Evolutionary conservation across 2,888 invertebrate genomes (phyloP), one percentile per base, ranked within the genome.

Genomic region (Chrysolina americana): DNA sequence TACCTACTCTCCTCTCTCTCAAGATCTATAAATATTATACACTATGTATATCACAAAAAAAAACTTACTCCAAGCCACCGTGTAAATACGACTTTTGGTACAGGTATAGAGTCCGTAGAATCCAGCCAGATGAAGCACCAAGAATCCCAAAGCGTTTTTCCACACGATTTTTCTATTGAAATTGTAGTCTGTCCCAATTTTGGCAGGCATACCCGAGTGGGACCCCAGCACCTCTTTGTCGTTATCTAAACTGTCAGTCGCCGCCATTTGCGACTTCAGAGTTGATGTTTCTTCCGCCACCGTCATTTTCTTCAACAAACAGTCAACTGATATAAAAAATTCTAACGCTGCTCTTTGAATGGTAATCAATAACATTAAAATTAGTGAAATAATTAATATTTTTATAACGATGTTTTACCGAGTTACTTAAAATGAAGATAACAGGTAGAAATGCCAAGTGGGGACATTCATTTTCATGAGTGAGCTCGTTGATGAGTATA

Each of bases 101-200:
- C 85, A 68, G 21, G 89, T 80, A 73, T 82, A 85, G 0, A 88
- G 2, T 50, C 91, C 91, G 85, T 90, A 90, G 17, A 90, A 4
- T 0, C 89, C 90, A 5, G 88, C 81, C 8, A 89, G n/a, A 83
- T 93, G 92, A 65, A 93, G 81, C 9, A 90, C 70, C 1, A 91
- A 75, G 83, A 92, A 92, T 44, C 91, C 91, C 19, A 92, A 89
- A 0, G 89, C 90, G 84, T 93, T 93, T 77, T 86, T 88, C 93
- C 93, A 93, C 2, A 92, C 92, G 15, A 92, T 89, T 84, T 90
- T 76, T 72, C 89, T 85, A 80, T 90, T 89, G 80, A 89, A 90
- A 66, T 79, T 87, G 69, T 85, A 86, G 85, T 90, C 90, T 8
- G 90, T 90, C 28, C 90, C 90, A 50, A 89, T 90, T 88, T 88